phyloP scores from a whole-genome alignment of 1,140 invertebrate species.

The Dinothrombium tinctorium region DNA sequence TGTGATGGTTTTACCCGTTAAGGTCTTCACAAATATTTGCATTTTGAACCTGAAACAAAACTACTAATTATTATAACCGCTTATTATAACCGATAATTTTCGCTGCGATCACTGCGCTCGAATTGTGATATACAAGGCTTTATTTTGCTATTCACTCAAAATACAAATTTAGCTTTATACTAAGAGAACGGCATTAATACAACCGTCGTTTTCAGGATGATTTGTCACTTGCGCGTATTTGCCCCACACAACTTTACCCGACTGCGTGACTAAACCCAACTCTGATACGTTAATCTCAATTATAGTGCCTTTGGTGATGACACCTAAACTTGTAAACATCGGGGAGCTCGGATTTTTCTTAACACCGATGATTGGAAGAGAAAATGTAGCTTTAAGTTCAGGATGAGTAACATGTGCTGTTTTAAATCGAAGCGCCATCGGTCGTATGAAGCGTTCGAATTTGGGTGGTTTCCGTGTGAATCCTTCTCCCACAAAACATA shows the following conservation, averaged over 20 bases:
- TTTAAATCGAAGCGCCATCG: conserved; percentile 87
- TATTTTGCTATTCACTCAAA: too few species aligned
- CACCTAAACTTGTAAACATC: conserved; percentile 88
- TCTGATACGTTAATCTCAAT: conserved; percentile 97
- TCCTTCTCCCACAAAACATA: conserved; percentile 87
- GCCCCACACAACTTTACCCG: conserved; percentile 98
- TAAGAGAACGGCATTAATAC: conserved; percentile 92
- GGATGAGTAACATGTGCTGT: conserved; percentile 98
- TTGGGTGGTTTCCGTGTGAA: conserved; percentile 98
- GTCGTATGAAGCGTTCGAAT: conserved; percentile 94
- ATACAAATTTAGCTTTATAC: conserved; percentile 37
- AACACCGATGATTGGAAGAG: conserved; percentile 89
- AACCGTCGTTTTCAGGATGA: conserved; percentile 99
- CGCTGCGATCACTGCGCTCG: too few species aligned
- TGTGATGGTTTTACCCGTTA: conserved; percentile 30
- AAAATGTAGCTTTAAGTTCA: conserved; percentile 96
- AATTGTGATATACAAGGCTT: too few species aligned
- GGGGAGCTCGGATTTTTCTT: conserved; percentile 97
- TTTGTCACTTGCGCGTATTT: conserved; percentile 99
- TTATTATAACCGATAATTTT: too few species aligned
- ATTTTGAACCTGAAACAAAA: conserved; percentile 19
- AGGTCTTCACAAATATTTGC: conserved; percentile 29
- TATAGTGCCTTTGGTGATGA: conserved; percentile 94
- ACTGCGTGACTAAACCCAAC: conserved; percentile 90
- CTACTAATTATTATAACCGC: too few species aligned